phyloP scores from a whole-genome alignment of 2,113 vertebrate species.

The Cynopterus brachyotis region DNA sequence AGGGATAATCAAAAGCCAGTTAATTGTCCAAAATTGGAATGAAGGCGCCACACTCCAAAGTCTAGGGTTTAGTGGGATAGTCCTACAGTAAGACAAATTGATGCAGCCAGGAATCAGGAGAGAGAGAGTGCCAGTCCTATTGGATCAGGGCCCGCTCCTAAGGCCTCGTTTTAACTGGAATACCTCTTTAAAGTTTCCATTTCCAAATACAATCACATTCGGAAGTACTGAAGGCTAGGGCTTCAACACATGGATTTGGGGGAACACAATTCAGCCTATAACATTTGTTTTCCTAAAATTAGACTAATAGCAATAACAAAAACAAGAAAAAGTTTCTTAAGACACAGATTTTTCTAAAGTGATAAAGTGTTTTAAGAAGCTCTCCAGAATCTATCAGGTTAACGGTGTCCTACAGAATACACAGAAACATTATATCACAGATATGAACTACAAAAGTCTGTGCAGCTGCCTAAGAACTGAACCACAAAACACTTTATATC shows the following conservation, averaged over 20 bases:
- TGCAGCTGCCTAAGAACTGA: not conserved
- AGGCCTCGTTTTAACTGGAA: not conserved
- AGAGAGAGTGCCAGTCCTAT: not conserved
- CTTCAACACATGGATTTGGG: not conserved
- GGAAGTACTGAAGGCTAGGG: not conserved
- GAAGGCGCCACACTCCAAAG: not conserved
- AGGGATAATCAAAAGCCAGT: not conserved
- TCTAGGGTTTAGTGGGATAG: not conserved
- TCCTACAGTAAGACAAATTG: not conserved
- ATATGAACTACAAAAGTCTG: not conserved
- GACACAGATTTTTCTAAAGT: not conserved
- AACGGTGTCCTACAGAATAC: not conserved
- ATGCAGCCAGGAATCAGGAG: not conserved
- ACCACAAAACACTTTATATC: not conserved
- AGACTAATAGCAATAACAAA: not conserved
- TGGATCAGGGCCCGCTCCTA: not conserved
- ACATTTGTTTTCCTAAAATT: slow-evolving; percentile 4
- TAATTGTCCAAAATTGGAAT: not conserved
- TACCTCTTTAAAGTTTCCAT: not conserved
- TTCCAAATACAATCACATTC: not conserved
- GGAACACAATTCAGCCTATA: not conserved
- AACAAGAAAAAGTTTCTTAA: not conserved
- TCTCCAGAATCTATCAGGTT: not conserved
- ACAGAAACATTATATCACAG: not conserved
- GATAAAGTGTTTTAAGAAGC: slow-evolving; percentile 6